Conservation (phyloP, 2,113 vertebrate species). For the Oreamnos americanus region DNA sequence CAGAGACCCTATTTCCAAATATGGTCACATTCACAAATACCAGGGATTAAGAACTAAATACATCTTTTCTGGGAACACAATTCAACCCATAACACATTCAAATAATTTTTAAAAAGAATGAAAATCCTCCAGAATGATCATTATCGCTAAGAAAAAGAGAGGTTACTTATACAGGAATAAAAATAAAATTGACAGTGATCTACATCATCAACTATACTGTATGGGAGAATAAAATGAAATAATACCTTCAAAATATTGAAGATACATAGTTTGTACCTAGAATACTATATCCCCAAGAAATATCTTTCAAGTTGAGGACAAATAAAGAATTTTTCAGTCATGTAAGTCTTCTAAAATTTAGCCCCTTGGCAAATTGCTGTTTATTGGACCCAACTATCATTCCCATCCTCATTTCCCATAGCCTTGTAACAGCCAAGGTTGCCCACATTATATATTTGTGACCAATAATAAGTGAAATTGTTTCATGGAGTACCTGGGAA, state of each 20-base stretch:
- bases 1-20: not conserved
- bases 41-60: not conserved
- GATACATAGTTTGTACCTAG: not conserved
- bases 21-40: not conserved
- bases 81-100: not conserved
- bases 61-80: not conserved
- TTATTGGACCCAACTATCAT: not conserved
- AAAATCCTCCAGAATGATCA: not conserved
- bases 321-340: not conserved
- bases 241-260: not conserved
- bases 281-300: not conserved
- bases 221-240: not conserved
- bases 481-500: not conserved
- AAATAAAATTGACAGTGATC: not conserved
- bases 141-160: not conserved
- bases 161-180: not conserved
- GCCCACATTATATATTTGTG: not conserved
- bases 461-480: not conserved
- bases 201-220: not conserved
- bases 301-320: not conserved
- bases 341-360: not conserved
- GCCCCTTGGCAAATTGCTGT: not conserved
- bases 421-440: not conserved
- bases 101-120: not conserved
- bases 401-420: not conserved